Base-by-base conservation (phyloP, 2,888 invertebrate species). In the Patella ulyssiponensis region DNA sequence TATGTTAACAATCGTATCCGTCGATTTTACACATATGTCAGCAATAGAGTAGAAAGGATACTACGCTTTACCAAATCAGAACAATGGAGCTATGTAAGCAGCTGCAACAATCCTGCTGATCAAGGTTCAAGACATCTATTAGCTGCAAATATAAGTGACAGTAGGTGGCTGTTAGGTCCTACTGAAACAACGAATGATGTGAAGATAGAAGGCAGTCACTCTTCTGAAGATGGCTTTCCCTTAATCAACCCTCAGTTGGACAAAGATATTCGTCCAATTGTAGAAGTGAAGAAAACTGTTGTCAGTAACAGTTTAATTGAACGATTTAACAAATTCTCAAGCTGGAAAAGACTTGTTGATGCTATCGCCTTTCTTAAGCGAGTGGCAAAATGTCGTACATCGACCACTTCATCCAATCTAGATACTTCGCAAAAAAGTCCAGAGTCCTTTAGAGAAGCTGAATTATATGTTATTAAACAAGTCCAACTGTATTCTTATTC, bases 401-500 rank as follows among this genome's bases (percentile, higher is more conserved):
- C n/a, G n/a, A 27, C 27, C 27, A 27, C 27, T 27, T 27, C 27
- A 27, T 27, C 27, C 27, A 58, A 58, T 58, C 20, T 14, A 58
- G 58, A 58, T 20, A 58, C 58, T n/a, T 20, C 17, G 7, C 20
- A 20, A 20, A 58, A 58, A 58, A n/a, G n/a, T 20, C 7, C 20
- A 17, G 17, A 58, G n/a, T 58, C 58, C 17, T 58, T 58, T n/a
- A 20, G 11, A 97, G 97, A 92, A 96, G 96, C 85, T 95, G 95
- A 3, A 95, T 97, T n/a, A 20, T 58, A n/a, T 58, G 14, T 58
- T 9, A 7, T 58, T n/a, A 17, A 20, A n/a, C n/a, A 58, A 58
- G 58, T 58, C n/a, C 58, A 58, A 58, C 20, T 15, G 15, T 17
- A 58, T n/a, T 17, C 58, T n/a, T 58, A 58, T 58, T 17, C 2